These are phyloP conservation scores for Trichomycterus rosablanca DNA, from an alignment of 2,113 vertebrate genomes.

Conservation along the genomic window DNA sequence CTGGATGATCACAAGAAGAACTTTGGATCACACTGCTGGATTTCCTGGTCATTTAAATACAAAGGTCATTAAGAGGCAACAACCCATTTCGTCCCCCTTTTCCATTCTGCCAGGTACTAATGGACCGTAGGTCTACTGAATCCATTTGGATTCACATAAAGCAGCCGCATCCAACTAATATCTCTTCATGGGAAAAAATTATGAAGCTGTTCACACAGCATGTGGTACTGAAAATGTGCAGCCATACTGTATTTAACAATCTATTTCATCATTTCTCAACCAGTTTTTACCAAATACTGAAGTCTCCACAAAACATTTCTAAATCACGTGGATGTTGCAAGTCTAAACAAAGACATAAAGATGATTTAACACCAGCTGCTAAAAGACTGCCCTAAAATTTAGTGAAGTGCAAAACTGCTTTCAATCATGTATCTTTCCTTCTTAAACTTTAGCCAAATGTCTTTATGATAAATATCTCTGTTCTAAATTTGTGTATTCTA, in stretches of 20 bases:
- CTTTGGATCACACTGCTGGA: too few relatives aligned
- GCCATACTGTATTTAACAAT: too few relatives aligned
- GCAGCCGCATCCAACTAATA: neutral
- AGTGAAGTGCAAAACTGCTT: slow-evolving; percentile 20
- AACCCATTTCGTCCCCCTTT: slow-evolving; percentile 49
- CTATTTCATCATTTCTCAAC: too few relatives aligned
- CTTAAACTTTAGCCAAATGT: slow-evolving; percentile 38
- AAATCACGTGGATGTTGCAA: slow-evolving; percentile 11
- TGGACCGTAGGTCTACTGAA: slow-evolving; percentile 44
- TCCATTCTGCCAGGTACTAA: slow-evolving; percentile 53
- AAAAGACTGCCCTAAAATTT: slow-evolving; percentile 18
- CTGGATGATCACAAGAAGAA: too few relatives aligned
- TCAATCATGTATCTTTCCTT: slow-evolving; percentile 20
- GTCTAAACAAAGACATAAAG: slow-evolving; percentile 30
- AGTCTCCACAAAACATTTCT: too few relatives aligned
- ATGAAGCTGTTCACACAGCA: too few relatives aligned
- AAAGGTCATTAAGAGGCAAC: slow-evolving; percentile 44
- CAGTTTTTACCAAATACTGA: too few relatives aligned
- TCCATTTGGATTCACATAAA: slow-evolving; percentile 48
- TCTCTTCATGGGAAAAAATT: neutral
- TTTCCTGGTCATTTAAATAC: too few relatives aligned
- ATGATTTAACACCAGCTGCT: slow-evolving; percentile 27
- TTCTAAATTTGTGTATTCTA: too few relatives aligned
- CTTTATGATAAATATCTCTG: too few relatives aligned
- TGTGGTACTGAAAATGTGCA: too few relatives aligned